A percentile compares a stretch with the other conserved stretches of the same genome.
phyloP scores from a whole-genome alignment of 92 coral and sea anemone species.

The Palythoa caribaeorum region DNA sequence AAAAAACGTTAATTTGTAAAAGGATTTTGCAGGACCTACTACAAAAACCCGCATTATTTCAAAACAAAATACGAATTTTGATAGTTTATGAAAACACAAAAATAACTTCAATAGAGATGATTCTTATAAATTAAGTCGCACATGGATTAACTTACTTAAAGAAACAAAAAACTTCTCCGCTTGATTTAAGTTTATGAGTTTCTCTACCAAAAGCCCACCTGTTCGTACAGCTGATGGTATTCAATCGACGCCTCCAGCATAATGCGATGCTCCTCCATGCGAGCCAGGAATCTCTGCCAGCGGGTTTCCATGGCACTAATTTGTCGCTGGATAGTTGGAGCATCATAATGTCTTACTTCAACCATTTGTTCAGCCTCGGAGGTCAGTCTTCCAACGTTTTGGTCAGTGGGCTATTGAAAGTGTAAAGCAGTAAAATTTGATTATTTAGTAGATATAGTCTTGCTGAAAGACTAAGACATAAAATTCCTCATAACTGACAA shows the following conservation, averaged over 20 bases:
- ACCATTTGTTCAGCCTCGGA: slow-evolving; percentile 84
- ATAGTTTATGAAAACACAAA: too few species aligned
- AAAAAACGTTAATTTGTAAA: too few species aligned
- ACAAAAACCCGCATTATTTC: too few species aligned
- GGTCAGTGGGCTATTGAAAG: slow-evolving; percentile 84
- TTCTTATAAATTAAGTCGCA: too few species aligned
- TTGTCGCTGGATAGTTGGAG: slow-evolving; percentile 84
- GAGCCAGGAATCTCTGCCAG: slow-evolving; percentile 96
- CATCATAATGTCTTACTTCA: slow-evolving; percentile 84
- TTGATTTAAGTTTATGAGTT: too few species aligned
- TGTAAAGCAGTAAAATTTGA: background rate
- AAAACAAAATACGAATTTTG: too few species aligned
- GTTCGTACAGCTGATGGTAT: slow-evolving; percentile 94
- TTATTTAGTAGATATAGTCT: background rate
- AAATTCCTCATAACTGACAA: too few species aligned
- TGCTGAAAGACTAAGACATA: background rate
- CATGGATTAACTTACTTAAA: too few species aligned
- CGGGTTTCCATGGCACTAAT: slow-evolving; percentile 90
- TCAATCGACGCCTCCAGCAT: slow-evolving; percentile 96
- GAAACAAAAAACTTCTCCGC: too few species aligned
- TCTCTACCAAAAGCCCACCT: slow-evolving; percentile 57
- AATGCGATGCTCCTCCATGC: slow-evolving; percentile 93
- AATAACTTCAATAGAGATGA: too few species aligned
- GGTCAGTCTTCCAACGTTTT: slow-evolving; percentile 77
- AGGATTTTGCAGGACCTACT: too few species aligned